phyloP scores from a whole-genome alignment of 1,140 invertebrate species.

The Orussus abietinus region DNA sequence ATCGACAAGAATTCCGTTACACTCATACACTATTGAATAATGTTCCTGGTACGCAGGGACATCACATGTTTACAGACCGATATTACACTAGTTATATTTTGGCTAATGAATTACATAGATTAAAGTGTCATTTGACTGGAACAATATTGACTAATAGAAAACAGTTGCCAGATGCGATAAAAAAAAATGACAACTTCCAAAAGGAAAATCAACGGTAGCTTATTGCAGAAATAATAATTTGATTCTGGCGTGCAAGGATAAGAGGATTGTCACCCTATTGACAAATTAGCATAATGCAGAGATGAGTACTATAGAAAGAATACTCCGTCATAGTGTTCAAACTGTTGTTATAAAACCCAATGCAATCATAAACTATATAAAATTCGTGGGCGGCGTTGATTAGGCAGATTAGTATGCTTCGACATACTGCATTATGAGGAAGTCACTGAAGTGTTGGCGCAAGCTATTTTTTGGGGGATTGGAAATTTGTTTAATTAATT shows the following conservation, averaged over 20 bases:
- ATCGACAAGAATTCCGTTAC: constrained; percentile 16
- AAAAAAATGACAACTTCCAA: constrained; percentile 10
- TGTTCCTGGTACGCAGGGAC: constrained; percentile 15
- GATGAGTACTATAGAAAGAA: not conserved
- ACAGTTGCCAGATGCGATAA: constrained; percentile 14
- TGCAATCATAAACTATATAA: constrained; percentile 22
- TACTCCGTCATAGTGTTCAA: constrained; percentile 2
- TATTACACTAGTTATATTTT: constrained; percentile 16
- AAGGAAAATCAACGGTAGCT: not conserved
- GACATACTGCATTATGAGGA: constrained; percentile 27
- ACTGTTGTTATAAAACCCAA: constrained; percentile 19
- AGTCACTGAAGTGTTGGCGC: constrained; percentile 24
- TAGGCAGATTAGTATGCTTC: constrained; percentile 23
- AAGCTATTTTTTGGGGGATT: not conserved
- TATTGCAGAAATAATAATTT: constrained; percentile 11
- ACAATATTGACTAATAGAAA: constrained; percentile 20
- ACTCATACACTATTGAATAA: constrained; percentile 14
- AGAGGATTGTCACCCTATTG: constrained; percentile 19
- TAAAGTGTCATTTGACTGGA: constrained; percentile 14
- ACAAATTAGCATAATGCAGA: constrained; percentile 11
- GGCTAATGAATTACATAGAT: constrained; percentile 15
- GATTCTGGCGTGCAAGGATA: constrained; percentile 18
- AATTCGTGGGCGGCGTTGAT: constrained; percentile 28
- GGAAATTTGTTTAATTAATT: too few species aligned
- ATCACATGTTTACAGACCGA: constrained; percentile 19